phyloP scores from a whole-genome alignment of 2,113 vertebrate genomes.

The Girardinichthys multiradiatus region DNA sequence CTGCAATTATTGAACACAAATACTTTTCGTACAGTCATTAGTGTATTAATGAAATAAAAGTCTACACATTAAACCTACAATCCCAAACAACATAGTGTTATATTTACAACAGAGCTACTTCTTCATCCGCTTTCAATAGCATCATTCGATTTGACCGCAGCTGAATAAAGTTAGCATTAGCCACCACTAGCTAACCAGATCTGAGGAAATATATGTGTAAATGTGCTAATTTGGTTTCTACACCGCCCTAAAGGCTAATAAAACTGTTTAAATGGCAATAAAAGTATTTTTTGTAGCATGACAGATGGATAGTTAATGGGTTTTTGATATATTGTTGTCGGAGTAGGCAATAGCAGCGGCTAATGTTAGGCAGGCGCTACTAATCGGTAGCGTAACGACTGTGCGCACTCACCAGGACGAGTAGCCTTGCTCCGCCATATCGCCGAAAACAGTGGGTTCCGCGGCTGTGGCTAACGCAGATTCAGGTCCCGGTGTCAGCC shows the following conservation, averaged over 20 bases:
- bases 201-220: background rate
- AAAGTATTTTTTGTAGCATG: background rate
- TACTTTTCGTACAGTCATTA: background rate
- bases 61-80: background rate
- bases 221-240: background rate
- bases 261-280: background rate
- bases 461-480: slow-evolving; percentile 70
- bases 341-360: slow-evolving; percentile 26
- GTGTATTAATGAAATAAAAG: background rate
- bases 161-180: slow-evolving; percentile 59
- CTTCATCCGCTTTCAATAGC: slow-evolving; percentile 50
- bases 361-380: slow-evolving; percentile 35
- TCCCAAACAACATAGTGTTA: slow-evolving; percentile 8
- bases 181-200: slow-evolving; percentile 51
- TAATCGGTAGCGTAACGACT: slow-evolving; percentile 48
- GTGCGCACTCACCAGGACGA: slow-evolving; percentile 83
- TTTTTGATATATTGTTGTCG: slow-evolving; percentile 18
- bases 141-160: slow-evolving; percentile 28
- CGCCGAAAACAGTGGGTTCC: slow-evolving; percentile 78
- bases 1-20: background rate
- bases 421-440: slow-evolving; percentile 87
- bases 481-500: slow-evolving; percentile 73
- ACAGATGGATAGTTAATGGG: background rate
- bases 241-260: background rate
- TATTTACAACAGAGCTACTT: slow-evolving; percentile 38